Conservation (phyloP, 2,797 vertebrate species). For the Sternotherus odoratus region DNA sequence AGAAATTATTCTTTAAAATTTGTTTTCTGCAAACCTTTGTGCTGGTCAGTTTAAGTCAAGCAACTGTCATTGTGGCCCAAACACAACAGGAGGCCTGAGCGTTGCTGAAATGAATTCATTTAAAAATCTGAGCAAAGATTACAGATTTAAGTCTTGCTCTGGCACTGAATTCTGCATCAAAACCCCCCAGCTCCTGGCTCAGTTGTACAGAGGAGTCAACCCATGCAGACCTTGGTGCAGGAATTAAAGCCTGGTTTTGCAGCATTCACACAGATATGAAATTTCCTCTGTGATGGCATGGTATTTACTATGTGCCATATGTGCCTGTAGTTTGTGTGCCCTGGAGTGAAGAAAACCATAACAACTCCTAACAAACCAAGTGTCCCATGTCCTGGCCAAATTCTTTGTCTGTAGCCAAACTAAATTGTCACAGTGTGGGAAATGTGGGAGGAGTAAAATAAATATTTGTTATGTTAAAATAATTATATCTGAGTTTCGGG, state of each 20-base stretch:
- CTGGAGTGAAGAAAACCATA: not conserved
- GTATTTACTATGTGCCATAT: accelerated
- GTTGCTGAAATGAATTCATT: not conserved
- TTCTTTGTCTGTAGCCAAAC: not conserved
- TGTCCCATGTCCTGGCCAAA: not conserved
- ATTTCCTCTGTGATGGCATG: not conserved
- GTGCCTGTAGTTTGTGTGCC: not conserved
- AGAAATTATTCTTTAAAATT: not conserved
- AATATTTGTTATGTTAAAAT: not conserved
- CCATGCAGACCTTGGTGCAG: not conserved
- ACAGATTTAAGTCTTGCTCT: not conserved
- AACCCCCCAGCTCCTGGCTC: not conserved
- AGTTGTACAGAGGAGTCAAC: not conserved
- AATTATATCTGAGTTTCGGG: not conserved
- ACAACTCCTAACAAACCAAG: not conserved
- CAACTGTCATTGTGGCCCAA: not conserved
- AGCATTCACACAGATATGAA: not conserved
- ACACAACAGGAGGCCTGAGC: not conserved
- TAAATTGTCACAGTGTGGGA: accelerated
- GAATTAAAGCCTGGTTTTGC: not conserved
- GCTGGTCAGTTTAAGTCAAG: not conserved
- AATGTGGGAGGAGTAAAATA: not conserved
- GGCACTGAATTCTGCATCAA: not conserved
- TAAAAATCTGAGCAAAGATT: not conserved
- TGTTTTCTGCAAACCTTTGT: not conserved